Percentiles rank a stretch among this genome's conserved stretches.
These are phyloP conservation scores for Malaclemys terrapin DNA, from an alignment of 2,113 vertebrate genomes.

Conservation along the genomic window DNA sequence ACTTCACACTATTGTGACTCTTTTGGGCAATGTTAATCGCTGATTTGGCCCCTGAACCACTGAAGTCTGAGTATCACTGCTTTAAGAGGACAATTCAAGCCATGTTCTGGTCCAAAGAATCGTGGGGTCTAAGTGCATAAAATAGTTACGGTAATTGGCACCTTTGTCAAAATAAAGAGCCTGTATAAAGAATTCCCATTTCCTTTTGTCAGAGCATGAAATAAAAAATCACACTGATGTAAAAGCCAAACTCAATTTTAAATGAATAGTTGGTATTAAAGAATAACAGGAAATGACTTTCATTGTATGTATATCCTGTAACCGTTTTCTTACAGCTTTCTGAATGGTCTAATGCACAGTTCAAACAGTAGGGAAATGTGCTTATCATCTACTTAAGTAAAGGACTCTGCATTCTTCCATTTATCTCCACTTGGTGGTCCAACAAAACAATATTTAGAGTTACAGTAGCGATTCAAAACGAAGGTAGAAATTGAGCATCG, in stretches of 20 bases:
- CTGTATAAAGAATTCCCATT: conserved; percentile 56
- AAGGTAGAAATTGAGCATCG: conserved; percentile 21
- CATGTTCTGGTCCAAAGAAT: conserved; percentile 53
- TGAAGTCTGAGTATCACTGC: no score
- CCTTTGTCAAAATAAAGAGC: conserved; percentile 73
- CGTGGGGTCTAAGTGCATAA: conserved; percentile 76
- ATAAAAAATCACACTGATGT: conserved; percentile 19
- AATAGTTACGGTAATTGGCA: conserved; percentile 70
- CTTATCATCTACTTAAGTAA: conserved; percentile 38
- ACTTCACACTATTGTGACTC: no score
- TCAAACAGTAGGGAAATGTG: conserved; percentile 55
- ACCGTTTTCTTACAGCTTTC: conserved; percentile 43
- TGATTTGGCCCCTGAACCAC: no score
- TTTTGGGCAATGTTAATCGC: no score
- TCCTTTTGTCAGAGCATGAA: conserved; percentile 53
- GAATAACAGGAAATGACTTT: conserved; percentile 66
- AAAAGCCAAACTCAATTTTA: conserved; percentile 60
- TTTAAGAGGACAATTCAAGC: conserved; percentile 33
- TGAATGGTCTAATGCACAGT: conserved; percentile 37
- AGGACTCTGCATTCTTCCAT: conserved; percentile 40
- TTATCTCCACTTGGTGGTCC: conserved; percentile 14
- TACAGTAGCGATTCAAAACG: not conserved
- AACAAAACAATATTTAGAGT: conserved; percentile 27
- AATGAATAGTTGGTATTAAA: conserved; percentile 63
- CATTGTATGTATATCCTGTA: conserved; percentile 60